Evolutionary conservation across 2,888 invertebrate species (phyloP), one percentile per base, ranked within the genome.

Genomic region (Aphidoletes aphidimyza): DNA sequence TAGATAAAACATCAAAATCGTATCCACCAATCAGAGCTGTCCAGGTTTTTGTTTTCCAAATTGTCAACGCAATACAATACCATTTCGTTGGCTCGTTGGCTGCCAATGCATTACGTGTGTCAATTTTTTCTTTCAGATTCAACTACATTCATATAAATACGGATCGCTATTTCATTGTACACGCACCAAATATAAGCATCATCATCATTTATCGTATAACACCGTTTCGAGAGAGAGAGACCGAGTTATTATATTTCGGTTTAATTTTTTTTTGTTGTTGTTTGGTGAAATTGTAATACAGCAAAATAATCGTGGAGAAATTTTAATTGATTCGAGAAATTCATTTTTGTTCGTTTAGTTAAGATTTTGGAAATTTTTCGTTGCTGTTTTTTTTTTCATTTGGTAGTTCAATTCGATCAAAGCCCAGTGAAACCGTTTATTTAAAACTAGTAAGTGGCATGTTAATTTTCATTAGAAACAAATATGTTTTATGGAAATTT

Each of bases 31-130:
- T 81, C 81, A 81, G 37, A 81, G 3, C 37, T 37, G 81, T 81
- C 81, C 81, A 81, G 81, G 81, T 81, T 81, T n/a, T 81, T 81
- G 81, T 81, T 81, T 81, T 81, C 37, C 22, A 37, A 37, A 81
- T 81, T 81, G 81, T 81, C 81, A 81, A 81, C 81, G 81, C 81
- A 81, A 37, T n/a, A 37, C 81, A 3, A 81, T 81, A 81, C 37
- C 1, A 11, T 30, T 81, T 81, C 54, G 2, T n/a, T n/a, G n/a
- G n/a, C n/a, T n/a, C 78, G 78, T 78, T 78, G 11, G 78, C 36
- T 78, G 69, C 34, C 69, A 47, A 6, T 37, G 81, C 81, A 81
- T 37, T 81, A 81, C 81, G 81, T 81, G 81, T 81, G 81, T 81
- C 81, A 81, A 81, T 81, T 36, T 81, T 81, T n/a, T n/a, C n/a